phyloP scores from a whole-genome alignment of 2,888 invertebrate species.

The Hololepta plana region DNA sequence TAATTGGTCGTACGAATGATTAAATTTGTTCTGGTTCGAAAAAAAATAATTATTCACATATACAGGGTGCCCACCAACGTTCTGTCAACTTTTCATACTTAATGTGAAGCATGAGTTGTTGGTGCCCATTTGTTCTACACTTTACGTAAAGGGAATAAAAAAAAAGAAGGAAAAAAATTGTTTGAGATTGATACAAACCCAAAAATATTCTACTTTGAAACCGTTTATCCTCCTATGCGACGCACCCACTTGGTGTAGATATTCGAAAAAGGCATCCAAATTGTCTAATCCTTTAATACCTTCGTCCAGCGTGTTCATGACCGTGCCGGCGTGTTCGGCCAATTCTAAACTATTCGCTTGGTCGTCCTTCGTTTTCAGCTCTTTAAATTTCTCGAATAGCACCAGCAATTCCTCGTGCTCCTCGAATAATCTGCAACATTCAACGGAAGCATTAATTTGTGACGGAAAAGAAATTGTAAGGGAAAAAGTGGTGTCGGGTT shows the following conservation, averaged over 20 bases:
- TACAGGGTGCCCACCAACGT: too few relatives aligned
- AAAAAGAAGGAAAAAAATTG: too few relatives aligned
- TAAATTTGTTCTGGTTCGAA: too few relatives aligned
- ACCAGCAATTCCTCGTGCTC: constrained; percentile 61
- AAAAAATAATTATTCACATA: too few relatives aligned
- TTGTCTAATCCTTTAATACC: constrained; percentile 75
- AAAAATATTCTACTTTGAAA: constrained; percentile 74
- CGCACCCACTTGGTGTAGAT: constrained; percentile 66
- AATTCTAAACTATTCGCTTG: constrained; percentile 67
- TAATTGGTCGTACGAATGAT: too few relatives aligned
- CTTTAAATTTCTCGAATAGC: constrained; percentile 67
- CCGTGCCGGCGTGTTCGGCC: constrained; percentile 72
- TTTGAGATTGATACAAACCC: constrained; percentile 64
- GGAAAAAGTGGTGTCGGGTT: too few relatives aligned
- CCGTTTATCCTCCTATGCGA: constrained; percentile 70
- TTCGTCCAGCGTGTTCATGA: constrained; percentile 79
- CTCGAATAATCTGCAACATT: constrained; percentile 64
- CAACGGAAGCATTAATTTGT: too few relatives aligned
- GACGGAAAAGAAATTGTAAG: too few relatives aligned
- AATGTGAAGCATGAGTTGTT: constrained; percentile 7
- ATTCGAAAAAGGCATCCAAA: constrained; percentile 67
- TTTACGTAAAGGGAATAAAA: too few relatives aligned
- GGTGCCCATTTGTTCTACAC: too few relatives aligned
- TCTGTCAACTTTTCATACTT: too few relatives aligned
- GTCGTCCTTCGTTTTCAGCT: constrained; percentile 60